Conservation (phyloP, 2,888 invertebrate genomes). For the Hirudinaria manillensis region DNA sequence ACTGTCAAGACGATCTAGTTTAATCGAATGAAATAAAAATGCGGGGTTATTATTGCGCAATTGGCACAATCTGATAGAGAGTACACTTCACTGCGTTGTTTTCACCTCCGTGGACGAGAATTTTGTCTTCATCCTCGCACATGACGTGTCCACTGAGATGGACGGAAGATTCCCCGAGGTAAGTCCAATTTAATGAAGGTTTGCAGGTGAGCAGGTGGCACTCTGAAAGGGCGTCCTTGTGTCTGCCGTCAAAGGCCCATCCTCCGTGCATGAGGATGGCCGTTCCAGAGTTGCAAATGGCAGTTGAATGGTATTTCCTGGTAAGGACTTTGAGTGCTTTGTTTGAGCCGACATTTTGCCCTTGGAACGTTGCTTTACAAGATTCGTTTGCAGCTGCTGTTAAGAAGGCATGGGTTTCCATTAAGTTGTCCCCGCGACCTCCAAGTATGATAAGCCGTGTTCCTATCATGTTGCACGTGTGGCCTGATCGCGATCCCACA, state of each 20-base stretch:
- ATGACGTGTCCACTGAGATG: conserved; percentile 49
- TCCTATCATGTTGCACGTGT: conserved; percentile 46
- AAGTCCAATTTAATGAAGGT: conserved; percentile 42
- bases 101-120: conserved; percentile 50
- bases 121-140: conserved; percentile 40
- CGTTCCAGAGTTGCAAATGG: conserved; percentile 42
- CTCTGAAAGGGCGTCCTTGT: conserved; percentile 49
- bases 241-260: conserved; percentile 52
- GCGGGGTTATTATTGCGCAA: neutral
- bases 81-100: conserved; percentile 24
- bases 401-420: conserved; percentile 42
- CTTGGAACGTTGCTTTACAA: neutral
- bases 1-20: neutral
- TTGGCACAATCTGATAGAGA: conserved; percentile 26
- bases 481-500: conserved; percentile 51
- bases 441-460: conserved; percentile 46
- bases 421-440: conserved; percentile 47
- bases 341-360: neutral
- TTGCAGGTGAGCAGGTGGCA: conserved; percentile 45
- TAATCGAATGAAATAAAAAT: neutral
- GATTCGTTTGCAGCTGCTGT: neutral
- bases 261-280: conserved; percentile 50
- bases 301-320: conserved; percentile 44
- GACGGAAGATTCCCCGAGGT: conserved; percentile 42
- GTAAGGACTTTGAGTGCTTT: conserved; percentile 11